These are phyloP conservation scores for Ophraella communa DNA, from an alignment of 2,888 invertebrate species.

Conservation along the genomic window DNA sequence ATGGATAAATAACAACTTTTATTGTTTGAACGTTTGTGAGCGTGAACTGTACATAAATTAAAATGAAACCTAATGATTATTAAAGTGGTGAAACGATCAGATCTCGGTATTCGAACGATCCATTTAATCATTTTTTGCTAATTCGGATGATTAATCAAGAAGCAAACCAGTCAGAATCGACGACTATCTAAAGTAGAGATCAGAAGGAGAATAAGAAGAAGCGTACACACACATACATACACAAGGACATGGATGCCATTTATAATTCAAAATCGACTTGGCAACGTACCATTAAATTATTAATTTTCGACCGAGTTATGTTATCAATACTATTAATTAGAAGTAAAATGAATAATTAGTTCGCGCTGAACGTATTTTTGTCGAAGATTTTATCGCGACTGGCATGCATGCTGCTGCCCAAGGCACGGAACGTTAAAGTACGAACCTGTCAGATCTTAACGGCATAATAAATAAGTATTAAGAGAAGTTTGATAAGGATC, in stretches of 20 bases:
- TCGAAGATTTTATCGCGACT: conserved; percentile 20
- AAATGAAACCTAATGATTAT: background rate
- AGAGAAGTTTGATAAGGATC: conserved; percentile 33
- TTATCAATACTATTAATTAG: conserved; percentile 45
- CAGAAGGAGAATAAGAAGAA: conserved; percentile 6
- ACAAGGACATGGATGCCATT: conserved; percentile 28
- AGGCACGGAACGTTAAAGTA: conserved; percentile 31
- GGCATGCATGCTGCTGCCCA: conserved; percentile 31
- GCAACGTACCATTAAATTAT: conserved; percentile 47
- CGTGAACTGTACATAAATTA: no score
- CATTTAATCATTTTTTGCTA: conserved; percentile 33
- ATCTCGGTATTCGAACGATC: background rate
- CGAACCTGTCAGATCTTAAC: conserved; percentile 36
- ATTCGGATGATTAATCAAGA: conserved; percentile 48
- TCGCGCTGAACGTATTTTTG: conserved; percentile 24
- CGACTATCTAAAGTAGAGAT: conserved; percentile 20
- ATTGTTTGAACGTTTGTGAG: no score
- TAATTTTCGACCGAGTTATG: conserved; percentile 42
- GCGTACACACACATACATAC: conserved; percentile 18
- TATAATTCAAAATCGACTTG: conserved; percentile 33
- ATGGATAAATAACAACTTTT: no score
- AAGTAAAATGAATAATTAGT: conserved; percentile 40
- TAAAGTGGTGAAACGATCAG: conserved; percentile 6
- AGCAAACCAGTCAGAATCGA: conserved; percentile 36
- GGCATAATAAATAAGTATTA: conserved; percentile 38